These are phyloP conservation scores for Gorsachius goisagi DNA, from an alignment of 2,113 vertebrate genomes.

Conservation along the genomic window DNA sequence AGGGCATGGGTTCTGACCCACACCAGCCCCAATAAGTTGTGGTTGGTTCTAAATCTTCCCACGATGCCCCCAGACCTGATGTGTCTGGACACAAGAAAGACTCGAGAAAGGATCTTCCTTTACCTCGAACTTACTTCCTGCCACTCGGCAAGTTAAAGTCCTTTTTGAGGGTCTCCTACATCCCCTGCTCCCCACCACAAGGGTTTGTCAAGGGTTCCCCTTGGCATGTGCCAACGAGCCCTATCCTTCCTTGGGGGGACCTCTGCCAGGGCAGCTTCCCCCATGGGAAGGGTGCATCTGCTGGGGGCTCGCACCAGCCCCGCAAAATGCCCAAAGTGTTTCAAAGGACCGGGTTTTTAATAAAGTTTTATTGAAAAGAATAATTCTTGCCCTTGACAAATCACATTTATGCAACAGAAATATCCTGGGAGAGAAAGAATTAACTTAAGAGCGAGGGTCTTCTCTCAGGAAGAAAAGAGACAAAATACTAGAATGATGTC, in stretches of 20 bases:
- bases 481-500: not conserved
- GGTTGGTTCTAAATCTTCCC: not conserved
- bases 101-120: not conserved
- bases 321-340: not conserved
- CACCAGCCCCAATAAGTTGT: not conserved
- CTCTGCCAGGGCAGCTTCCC: not conserved
- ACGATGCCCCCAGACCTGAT: accelerated
- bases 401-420: not conserved
- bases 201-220: not conserved
- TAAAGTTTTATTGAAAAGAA: not conserved
- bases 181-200: not conserved
- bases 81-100: not conserved
- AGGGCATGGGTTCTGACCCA: not conserved
- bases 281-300: not conserved
- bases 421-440: not conserved
- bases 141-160: not conserved
- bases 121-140: not conserved
- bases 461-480: not conserved
- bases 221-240: accelerated
- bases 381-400: not conserved
- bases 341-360: not conserved
- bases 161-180: not conserved
- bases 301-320: not conserved
- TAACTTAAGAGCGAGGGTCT: not conserved
- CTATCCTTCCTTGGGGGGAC: not conserved